These are phyloP conservation scores for Lycorma delicatula DNA, from an alignment of 1,140 invertebrate genomes.

Conservation along the genomic window DNA sequence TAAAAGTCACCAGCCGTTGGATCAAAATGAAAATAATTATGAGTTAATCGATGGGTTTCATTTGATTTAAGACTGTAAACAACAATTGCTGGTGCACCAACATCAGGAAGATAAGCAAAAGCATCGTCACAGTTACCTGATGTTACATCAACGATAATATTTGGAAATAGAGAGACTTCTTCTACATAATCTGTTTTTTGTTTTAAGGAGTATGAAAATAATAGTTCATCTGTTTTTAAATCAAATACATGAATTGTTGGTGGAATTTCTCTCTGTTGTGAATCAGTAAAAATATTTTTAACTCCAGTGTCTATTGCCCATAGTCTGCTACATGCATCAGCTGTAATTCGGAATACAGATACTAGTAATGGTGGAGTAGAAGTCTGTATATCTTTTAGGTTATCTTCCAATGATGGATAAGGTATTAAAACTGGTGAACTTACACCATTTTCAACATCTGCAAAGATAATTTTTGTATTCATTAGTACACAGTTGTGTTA, in stretches of 20 bases:
- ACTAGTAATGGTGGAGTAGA: constrained; percentile 65
- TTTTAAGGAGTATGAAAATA: constrained; percentile 53
- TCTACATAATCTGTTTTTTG: constrained; percentile 53
- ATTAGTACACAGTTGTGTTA: too few species aligned
- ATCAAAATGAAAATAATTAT: constrained; percentile 75
- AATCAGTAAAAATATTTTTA: constrained; percentile 47
- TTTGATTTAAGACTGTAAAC: constrained; percentile 63
- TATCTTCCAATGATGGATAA: too few species aligned
- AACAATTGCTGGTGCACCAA: constrained; percentile 58
- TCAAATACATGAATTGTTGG: constrained; percentile 61
- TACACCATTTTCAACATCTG: too few species aligned
- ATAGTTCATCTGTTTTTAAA: constrained; percentile 52
- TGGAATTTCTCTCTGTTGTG: constrained; percentile 44
- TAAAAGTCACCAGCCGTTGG: constrained; percentile 57
- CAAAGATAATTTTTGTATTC: too few species aligned
- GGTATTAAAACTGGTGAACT: too few species aligned
- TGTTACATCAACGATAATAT: constrained; percentile 60
- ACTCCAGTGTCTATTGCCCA: constrained; percentile 68
- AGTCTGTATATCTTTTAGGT: too few species aligned
- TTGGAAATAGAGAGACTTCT: constrained; percentile 59
- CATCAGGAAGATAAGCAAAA: constrained; percentile 62
- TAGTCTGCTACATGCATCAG: constrained; percentile 57
- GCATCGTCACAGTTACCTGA: constrained; percentile 58
- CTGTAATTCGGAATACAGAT: constrained; percentile 55
- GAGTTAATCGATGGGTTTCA: constrained; percentile 61